These are phyloP conservation scores for Camponotus fellah DNA, from an alignment of 2,888 invertebrate genomes.

Conservation along the genomic window DNA sequence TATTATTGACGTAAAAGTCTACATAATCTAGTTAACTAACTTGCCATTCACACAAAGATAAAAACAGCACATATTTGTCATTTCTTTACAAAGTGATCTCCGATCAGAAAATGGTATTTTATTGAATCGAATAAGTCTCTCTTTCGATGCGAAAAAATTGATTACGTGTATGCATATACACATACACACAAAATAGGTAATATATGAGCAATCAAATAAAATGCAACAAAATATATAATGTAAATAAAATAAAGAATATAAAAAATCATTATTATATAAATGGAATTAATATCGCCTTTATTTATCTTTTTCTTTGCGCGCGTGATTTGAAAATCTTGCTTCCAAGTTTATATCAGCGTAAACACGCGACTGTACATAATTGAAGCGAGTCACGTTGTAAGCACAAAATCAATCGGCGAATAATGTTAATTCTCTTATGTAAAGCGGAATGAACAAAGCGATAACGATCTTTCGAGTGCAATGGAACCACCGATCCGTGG, in stretches of 20 bases:
- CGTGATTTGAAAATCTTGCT: background rate
- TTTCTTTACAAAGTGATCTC: slow-evolving; percentile 46
- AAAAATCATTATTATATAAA: slow-evolving; percentile 4
- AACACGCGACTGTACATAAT: slow-evolving; percentile 36
- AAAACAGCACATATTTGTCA: slow-evolving; percentile 71
- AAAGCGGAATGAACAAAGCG: slow-evolving; percentile 51
- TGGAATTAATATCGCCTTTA: background rate
- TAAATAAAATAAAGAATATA: background rate
- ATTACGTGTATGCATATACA: background rate
- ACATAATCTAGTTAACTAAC: slow-evolving; percentile 62
- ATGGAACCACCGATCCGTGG: slow-evolving; percentile 40
- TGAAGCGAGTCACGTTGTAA: slow-evolving; percentile 50
- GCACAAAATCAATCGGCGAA: slow-evolving; percentile 54
- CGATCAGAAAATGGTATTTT: slow-evolving; percentile 32
- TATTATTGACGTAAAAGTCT: slow-evolving; percentile 47
- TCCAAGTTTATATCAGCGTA: slow-evolving; percentile 11
- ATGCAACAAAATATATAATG: background rate
- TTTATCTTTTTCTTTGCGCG: background rate
- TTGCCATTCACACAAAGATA: slow-evolving; percentile 69
- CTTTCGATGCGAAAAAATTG: slow-evolving; percentile 35
- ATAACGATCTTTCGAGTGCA: slow-evolving; percentile 55
- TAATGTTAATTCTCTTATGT: slow-evolving; percentile 55
- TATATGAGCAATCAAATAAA: slow-evolving; percentile 6
- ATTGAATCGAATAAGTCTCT: slow-evolving; percentile 57
- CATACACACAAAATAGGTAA: background rate